These are phyloP conservation scores for Dendroctonus ponderosae DNA, from an alignment of 1,140 invertebrate genomes.

Conservation along the genomic window DNA sequence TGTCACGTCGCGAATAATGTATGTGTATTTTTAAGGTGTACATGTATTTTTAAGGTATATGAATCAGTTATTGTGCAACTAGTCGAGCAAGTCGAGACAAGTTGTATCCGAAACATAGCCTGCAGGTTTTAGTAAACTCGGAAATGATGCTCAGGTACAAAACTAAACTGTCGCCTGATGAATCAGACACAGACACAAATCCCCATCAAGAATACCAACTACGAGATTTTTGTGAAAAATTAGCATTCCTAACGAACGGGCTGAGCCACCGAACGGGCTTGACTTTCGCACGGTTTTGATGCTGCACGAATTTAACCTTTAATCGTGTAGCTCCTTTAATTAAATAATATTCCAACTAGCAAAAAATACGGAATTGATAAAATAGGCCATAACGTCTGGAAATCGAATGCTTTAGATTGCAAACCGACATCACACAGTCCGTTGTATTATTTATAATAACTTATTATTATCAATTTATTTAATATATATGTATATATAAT, in stretches of 20 bases:
- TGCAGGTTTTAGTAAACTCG: constrained; percentile 23
- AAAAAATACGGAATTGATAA: constrained; percentile 5
- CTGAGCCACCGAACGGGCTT: constrained; percentile 25
- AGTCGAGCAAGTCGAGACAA: constrained; percentile 1
- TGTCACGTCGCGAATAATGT: neutral
- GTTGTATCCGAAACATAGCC: constrained; percentile 2
- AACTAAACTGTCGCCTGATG: constrained; percentile 29
- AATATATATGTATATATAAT: too few species aligned
- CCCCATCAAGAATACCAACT: constrained; percentile 34
- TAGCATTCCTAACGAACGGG: constrained; percentile 34
- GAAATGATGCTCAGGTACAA: constrained; percentile 26
- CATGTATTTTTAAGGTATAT: neutral
- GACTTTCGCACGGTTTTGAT: constrained; percentile 33
- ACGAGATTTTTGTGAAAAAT: constrained; percentile 33
- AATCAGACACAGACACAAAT: constrained; percentile 28
- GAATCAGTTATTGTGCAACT: neutral
- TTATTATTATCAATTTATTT: too few species aligned
- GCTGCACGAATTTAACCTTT: constrained; percentile 34
- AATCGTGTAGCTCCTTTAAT: constrained; percentile 29
- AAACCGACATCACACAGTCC: too few species aligned
- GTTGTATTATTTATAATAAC: too few species aligned
- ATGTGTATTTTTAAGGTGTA: neutral
- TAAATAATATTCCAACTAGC: constrained; percentile 21
- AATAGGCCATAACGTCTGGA: too few species aligned
- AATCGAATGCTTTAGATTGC: too few species aligned